Conservation (phyloP, 2,797 vertebrate species). For the Sebastes diaconus region DNA sequence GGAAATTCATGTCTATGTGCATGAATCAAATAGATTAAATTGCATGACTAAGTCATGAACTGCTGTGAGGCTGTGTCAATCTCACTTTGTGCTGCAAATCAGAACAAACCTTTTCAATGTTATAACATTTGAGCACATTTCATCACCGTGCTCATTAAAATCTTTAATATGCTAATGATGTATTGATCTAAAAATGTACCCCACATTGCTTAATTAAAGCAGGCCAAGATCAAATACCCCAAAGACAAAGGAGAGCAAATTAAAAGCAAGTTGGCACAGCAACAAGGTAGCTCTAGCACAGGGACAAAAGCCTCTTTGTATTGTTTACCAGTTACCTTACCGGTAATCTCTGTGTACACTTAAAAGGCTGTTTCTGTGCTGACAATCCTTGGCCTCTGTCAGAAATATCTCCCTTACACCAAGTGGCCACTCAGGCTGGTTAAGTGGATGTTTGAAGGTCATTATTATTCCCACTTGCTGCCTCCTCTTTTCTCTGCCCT, state of each 20-base stretch:
- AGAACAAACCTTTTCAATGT: not conserved
- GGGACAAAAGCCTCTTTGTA: not conserved
- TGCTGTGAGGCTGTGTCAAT: no score
- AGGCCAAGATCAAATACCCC: not conserved
- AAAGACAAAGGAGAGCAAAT: not conserved
- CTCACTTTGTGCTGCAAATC: not conserved
- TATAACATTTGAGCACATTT: not conserved
- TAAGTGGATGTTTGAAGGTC: slow-evolving; percentile 9
- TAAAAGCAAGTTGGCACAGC: not conserved
- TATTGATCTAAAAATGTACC: not conserved
- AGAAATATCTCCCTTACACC: not conserved
- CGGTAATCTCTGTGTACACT: not conserved
- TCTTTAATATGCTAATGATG: not conserved
- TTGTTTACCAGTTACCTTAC: not conserved
- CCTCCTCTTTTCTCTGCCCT: not conserved
- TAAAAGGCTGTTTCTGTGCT: not conserved
- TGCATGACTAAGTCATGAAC: no score
- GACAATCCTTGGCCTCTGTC: not conserved
- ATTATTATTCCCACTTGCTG: not conserved
- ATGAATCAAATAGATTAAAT: no score
- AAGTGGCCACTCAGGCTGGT: slow-evolving; percentile 1
- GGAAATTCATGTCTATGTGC: no score
- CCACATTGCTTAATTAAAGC: not conserved
- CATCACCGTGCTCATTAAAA: not conserved
- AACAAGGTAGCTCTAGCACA: not conserved